phyloP scores from a whole-genome alignment of 2,113 vertebrate genomes.

The Actenoides hombroni region DNA sequence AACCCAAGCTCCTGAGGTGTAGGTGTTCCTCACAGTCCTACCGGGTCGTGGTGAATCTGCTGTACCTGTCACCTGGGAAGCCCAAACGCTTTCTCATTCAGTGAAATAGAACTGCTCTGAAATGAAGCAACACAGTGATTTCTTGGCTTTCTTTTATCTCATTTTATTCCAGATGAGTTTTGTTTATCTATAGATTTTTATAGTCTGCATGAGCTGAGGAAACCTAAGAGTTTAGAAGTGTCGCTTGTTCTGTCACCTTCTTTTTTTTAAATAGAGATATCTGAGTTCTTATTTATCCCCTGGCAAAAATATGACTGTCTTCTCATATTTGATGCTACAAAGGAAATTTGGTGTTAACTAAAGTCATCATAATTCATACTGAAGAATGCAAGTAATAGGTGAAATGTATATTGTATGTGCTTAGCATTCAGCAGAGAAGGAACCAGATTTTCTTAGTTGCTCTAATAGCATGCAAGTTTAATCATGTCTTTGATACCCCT shows the following conservation, averaged over 20 bases:
- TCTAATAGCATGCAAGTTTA: not conserved
- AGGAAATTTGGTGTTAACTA: not conserved
- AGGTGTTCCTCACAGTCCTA: not conserved
- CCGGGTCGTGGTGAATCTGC: not conserved
- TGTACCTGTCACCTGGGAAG: not conserved
- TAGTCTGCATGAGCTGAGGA: not conserved
- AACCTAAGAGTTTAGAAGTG: not conserved
- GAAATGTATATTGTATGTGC: not conserved
- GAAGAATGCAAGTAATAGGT: not conserved
- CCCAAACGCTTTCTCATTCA: not conserved
- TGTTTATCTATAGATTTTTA: not conserved
- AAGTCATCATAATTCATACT: not conserved
- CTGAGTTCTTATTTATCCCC: not conserved
- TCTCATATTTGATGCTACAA: not conserved
- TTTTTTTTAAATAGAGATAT: not conserved
- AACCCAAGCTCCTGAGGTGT: not conserved
- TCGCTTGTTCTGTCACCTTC: not conserved
- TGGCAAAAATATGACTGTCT: not conserved
- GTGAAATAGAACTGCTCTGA: not conserved
- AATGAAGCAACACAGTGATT: not conserved
- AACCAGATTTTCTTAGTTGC: not conserved
- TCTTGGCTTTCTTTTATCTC: not conserved
- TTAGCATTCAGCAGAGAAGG: not conserved
- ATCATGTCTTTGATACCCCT: not conserved
- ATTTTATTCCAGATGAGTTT: not conserved